These are phyloP conservation scores for Ceyx melanurus DNA, from an alignment of 2,113 vertebrate species.

Conservation along the genomic window DNA sequence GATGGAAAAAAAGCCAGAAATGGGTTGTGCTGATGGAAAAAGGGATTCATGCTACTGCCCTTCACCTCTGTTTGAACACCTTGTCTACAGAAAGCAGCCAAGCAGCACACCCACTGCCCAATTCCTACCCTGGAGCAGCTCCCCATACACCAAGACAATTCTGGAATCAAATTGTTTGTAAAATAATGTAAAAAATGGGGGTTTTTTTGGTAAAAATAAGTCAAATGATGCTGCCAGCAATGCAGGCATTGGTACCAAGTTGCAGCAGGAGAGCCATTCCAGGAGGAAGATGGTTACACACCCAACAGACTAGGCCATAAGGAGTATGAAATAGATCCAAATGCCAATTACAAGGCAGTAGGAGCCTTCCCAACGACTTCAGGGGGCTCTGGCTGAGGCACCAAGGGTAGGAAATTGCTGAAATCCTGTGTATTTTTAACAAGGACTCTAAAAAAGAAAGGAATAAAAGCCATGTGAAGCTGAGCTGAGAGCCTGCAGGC, in stretches of 20 bases:
- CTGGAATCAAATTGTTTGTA: background rate
- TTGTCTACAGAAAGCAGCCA: background rate
- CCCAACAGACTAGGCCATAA: background rate
- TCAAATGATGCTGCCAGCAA: background rate
- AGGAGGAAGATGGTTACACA: background rate
- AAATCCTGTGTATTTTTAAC: conserved; percentile 52
- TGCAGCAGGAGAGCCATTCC: background rate
- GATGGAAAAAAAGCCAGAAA: background rate
- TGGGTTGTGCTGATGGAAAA: background rate
- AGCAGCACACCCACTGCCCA: background rate
- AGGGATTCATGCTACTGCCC: background rate
- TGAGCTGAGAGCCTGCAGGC: background rate
- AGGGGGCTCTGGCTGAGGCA: conserved; percentile 41
- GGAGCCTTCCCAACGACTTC: conserved; percentile 41
- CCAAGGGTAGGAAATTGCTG: conserved; percentile 26
- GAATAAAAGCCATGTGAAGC: background rate
- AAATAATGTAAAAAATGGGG: background rate
- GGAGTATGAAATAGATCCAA: background rate
- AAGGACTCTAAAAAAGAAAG: background rate
- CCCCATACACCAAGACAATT: background rate
- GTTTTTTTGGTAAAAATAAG: too few relatives aligned
- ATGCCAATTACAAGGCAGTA: background rate
- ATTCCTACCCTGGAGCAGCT: background rate
- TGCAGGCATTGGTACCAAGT: background rate
- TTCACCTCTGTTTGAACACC: background rate